Evolutionary conservation across 2,888 invertebrate species (phyloP), one percentile per base, ranked within the genome.

Genomic region (Enoplolaimus lenunculus): DNA sequence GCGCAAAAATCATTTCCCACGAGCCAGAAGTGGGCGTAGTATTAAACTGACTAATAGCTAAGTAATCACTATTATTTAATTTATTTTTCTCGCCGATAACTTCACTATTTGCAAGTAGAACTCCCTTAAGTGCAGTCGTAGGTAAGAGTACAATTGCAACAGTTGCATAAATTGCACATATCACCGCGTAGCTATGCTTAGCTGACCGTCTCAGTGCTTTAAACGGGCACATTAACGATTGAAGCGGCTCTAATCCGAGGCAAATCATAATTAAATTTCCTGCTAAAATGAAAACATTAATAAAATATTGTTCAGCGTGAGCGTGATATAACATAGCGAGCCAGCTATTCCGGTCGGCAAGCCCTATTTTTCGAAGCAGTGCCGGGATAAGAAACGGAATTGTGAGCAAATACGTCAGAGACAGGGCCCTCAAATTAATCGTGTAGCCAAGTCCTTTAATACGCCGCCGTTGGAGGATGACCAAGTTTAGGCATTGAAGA

Each of bases 271-370:
- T 33, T 3, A 70, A 34, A 68, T 70, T 70, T 45, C 69, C 70
- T 1, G 28, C n/a, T 29, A 70, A 62, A 2, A 70, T 21, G 13
- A 70, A 45, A 31, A 69, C 16, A 68, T 70, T 70, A 30, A 60
- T 33, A 31, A 68, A 68, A 70, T 70, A 70, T 30, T 35, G 68
- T 29, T 70, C 68, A 34, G 68, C n/a, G 30, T 70, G 70, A 26
- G 70, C 70, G 29, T 31, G 67, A 70, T 69, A 70, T 16, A 68
- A 34, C 30, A 70, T 34, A n/a, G 28, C 35, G 21, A 70, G 13
- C 26, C 35, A 65, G 68, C 34, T 34, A 35, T 2, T 13, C 13
- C 16, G 68, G 21, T 70, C 34, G 16, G 34, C 33, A 13, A 69
- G 3, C 2, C 33, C 30, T 28, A 21, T n/a, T 33, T 70, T 70